A percentile compares a stretch with the other conserved stretches of the same genome.
Conservation (phyloP, 2,888 invertebrate species). For the Perizoma affinitatum region DNA sequence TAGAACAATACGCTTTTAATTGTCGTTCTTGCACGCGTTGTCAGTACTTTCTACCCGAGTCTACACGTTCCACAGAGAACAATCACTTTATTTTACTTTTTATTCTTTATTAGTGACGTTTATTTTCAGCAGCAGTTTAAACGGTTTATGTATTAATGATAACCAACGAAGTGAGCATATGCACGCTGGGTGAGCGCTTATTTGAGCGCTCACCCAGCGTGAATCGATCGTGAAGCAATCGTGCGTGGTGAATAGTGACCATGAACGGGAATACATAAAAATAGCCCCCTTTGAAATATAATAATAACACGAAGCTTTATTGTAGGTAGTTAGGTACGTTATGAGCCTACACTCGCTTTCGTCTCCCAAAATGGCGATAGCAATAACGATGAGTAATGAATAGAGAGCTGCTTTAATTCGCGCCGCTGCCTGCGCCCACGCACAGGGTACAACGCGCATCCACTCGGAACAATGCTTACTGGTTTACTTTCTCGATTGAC, state of each 20-base stretch:
- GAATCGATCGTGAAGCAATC: conserved; percentile 62
- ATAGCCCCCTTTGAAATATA: conserved; percentile 56
- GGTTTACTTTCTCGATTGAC: conserved; percentile 84
- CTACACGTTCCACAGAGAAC: conserved; percentile 62
- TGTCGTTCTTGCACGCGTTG: conserved; percentile 68
- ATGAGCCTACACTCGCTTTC: conserved; percentile 79
- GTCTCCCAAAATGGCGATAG: conserved; percentile 78
- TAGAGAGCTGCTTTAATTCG: conserved; percentile 83
- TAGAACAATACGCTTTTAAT: conserved; percentile 64
- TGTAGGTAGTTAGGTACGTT: conserved; percentile 47
- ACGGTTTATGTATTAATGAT: conserved; percentile 33
- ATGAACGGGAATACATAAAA: conserved; percentile 59
- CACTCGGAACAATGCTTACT: conserved; percentile 83
- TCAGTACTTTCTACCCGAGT: conserved; percentile 69
- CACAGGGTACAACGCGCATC: conserved; percentile 75
- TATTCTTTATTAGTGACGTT: conserved; percentile 62
- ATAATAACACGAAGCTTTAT: conserved; percentile 55
- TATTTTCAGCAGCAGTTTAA: conserved; percentile 27
- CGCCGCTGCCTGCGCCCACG: conserved; percentile 75
- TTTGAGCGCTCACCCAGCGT: conserved; percentile 65
- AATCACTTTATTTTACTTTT: conserved; percentile 70
- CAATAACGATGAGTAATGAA: conserved; percentile 83
- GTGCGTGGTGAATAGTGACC: conserved; percentile 56
- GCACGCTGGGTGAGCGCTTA: conserved; percentile 58
- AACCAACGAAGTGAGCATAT: conserved; percentile 44